Evolutionary conservation across 1,140 invertebrate species (phyloP).

Genomic region (Drosophila littoralis): DNA sequence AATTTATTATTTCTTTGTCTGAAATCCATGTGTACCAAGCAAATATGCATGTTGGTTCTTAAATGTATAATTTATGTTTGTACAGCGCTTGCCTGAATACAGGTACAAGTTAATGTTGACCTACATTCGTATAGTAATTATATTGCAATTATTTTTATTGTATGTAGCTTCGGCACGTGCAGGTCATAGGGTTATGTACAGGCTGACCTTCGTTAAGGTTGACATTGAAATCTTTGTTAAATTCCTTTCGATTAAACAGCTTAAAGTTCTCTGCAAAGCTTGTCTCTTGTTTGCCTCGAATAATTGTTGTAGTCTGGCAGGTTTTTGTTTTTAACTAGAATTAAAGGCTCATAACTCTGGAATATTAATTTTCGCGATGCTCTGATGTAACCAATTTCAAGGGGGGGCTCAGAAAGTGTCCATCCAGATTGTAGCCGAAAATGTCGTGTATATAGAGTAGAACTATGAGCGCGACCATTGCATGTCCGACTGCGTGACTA

Average conservation of each 20-base stretch:
- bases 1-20: not conserved
- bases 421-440: slow-evolving; percentile 57
- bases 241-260: slow-evolving; percentile 29
- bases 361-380: slow-evolving; percentile 60
- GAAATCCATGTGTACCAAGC: slow-evolving; percentile 9
- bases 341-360: slow-evolving; percentile 37
- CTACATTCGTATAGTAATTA: slow-evolving; percentile 46
- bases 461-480: slow-evolving; percentile 62
- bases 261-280: slow-evolving; percentile 10
- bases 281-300: not conserved
- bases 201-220: slow-evolving; percentile 41
- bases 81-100: slow-evolving; percentile 10
- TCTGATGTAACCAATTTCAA: slow-evolving; percentile 47
- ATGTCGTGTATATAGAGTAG: slow-evolving; percentile 56
- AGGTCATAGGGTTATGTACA: slow-evolving; percentile 26
- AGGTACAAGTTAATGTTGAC: slow-evolving; percentile 40
- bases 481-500: slow-evolving; percentile 76
- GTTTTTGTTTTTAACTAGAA: slow-evolving; percentile 3
- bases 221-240: slow-evolving; percentile 43
- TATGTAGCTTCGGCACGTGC: slow-evolving; percentile 12
- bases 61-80: slow-evolving; percentile 18
- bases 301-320: not conserved
- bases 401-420: slow-evolving; percentile 39
- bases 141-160: slow-evolving; percentile 47
- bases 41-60: slow-evolving; percentile 28